Base-by-base conservation (phyloP, 2,888 invertebrate genomes). In the Parnassius smintheus region DNA sequence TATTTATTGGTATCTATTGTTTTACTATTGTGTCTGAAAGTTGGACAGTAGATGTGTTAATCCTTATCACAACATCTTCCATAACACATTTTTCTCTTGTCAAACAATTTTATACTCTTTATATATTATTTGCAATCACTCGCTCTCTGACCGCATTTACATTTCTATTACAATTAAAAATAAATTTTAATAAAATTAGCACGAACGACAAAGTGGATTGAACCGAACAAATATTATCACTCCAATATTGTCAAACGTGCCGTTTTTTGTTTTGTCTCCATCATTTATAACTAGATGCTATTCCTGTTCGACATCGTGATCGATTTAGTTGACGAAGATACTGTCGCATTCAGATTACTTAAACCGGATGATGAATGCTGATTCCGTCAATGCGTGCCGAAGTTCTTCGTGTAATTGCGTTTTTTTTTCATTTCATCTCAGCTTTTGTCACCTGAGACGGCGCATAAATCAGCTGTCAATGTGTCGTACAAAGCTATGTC, bases 381-480 rank as follows among this genome's bases (percentile, higher is more conserved):
- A 67, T 73, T 72, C 74, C 75, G 75, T 82, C 77, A 80, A 82
- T 77, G 75, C 81, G 75, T 82, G 76, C 81, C 82, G 81, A 82
- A 77, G 76, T 81, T 78, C 80, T 81, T 49, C 49, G 13, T 76
- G 80, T 83, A 78, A 84, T 85, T 85, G 86, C 75, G 80, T 83
- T 83, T 82, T 82, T 81, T 73, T 75, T 74, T 72, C 77, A 81
- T 82, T 80, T 72, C 55, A 51, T 9, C 49, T 49, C 49, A 56
- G 74, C 69, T 83, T 79, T 84, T 88, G 86, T 87, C 88, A 88
- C 87, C 87, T 86, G 86, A 83, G 83, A 74, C 74, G 68, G 69
- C 74, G 74, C 75, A 90, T 91, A 86, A 89, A 89, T 90, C 89
- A 88, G 85, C 80, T 90, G 88, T 90, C 89, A 87, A 78, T 78